Base-by-base conservation (phyloP, 2,888 invertebrate genomes). In the Eupithecia pulchellata region DNA sequence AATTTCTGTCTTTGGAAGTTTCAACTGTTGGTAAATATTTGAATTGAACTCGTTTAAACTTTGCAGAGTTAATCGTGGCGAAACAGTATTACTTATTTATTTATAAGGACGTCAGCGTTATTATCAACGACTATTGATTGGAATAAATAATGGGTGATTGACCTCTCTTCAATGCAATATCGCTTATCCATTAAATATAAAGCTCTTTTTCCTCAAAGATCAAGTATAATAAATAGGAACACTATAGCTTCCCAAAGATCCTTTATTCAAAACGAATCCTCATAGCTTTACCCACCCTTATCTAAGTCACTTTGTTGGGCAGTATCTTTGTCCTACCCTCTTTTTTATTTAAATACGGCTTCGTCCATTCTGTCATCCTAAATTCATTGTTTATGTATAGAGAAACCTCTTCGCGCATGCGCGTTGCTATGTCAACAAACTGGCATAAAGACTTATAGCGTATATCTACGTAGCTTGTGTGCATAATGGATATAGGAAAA, bases 331-430 rank as follows among this genome's bases (percentile, higher is more conserved):
- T 42, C 66, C 65, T 57, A 20, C 57, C 42, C 39, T 68, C n/a
- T 47, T 78, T 60, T 74, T 69, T 67, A 75, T 77, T 77, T 72
- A 76, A 72, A 75, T 72, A 67, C 68, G 66, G 68, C 67, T 70
- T 47, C 36, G 55, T 62, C 58, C 70, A 42, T 68, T 78, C 77
- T 79, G 78, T 79, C 84, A 84, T 86, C 74, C 86, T 84, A 82
- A 86, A 84, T 83, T 86, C 89, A 91, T 92, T 92, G 90, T 92
- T 91, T 91, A 91, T 91, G 87, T 85, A 91, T 89, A 86, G 81
- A 79, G 81, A 82, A 75, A 71, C 77, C 76, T 83, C 75, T 66
- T 70, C 90, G 92, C 93, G 93, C 93, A 93, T 93, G 92, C 88
- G 80, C 90, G 82, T 86, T 81, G 80, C 84, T 87, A 90, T 92